A percentile compares a stretch with the other conserved stretches of the same genome.
phyloP scores from a whole-genome alignment of 30 jellyfish, hydroid and myxozoan genomes.

The Aurelia aurita region DNA sequence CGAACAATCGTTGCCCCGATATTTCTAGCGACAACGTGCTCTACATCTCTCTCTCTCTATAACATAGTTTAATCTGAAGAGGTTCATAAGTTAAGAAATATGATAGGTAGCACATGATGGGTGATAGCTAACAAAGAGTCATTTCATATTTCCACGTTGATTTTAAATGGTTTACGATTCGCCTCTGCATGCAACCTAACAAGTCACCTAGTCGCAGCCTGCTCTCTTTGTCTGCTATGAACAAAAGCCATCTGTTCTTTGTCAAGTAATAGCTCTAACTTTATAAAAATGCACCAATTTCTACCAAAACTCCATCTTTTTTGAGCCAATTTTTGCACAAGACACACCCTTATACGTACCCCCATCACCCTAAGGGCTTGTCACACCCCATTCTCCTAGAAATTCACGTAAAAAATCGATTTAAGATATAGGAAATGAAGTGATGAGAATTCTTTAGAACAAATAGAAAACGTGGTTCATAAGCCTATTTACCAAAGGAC shows the following conservation, averaged over 20 bases:
- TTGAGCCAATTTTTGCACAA: conserved; percentile 5
- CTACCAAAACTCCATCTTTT: conserved; percentile 21
- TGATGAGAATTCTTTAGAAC: conserved; percentile 74
- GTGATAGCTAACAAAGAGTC: conserved; percentile 30
- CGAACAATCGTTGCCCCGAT: conserved; percentile 6
- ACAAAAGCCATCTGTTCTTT: conserved; percentile 79
- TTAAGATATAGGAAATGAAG: conserved; percentile 15
- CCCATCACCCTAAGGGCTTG: neutral
- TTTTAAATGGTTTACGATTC: conserved; percentile 44
- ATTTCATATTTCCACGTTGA: conserved; percentile 56
- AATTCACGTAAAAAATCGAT: conserved; percentile 2
- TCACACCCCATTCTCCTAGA: neutral
- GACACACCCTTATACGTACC: conserved; percentile 25
- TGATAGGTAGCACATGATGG: conserved; percentile 64
- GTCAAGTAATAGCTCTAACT: conserved; percentile 66
- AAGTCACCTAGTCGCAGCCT: conserved; percentile 39
- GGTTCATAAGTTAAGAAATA: neutral
- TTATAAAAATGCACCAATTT: conserved; percentile 24
- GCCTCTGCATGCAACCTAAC: conserved; percentile 64
- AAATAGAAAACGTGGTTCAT: conserved; percentile 81
- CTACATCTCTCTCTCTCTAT: neutral
- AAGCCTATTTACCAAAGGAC: conserved; percentile 89
- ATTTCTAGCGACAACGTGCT: neutral
- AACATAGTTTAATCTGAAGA: too few relatives aligned
- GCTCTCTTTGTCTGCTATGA: conserved; percentile 55